These are phyloP conservation scores for Avahi laniger DNA, from an alignment of 2,797 vertebrate species.

Conservation along the genomic window DNA sequence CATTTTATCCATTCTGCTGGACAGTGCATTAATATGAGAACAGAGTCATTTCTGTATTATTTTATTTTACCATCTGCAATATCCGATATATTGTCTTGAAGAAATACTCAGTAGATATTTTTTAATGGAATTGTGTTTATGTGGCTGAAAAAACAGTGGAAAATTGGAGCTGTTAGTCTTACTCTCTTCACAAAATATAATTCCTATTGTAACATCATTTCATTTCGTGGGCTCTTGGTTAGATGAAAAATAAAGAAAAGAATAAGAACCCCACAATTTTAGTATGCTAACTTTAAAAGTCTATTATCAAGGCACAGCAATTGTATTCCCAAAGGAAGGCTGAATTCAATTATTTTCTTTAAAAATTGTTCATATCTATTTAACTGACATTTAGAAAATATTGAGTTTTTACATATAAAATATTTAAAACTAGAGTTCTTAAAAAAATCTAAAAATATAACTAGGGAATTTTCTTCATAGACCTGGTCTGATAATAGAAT, in stretches of 20 bases:
- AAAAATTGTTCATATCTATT: neutral
- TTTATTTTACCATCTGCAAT: neutral
- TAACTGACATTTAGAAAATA: neutral
- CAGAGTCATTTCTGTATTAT: neutral
- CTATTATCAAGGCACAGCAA: neutral
- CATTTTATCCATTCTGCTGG: neutral
- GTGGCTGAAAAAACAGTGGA: neutral
- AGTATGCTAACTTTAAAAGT: neutral
- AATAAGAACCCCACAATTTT: neutral
- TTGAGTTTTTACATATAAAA: slow-evolving; percentile 36
- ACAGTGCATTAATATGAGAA: neutral
- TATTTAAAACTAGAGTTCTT: neutral
- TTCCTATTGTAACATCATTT: neutral
- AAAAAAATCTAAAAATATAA: neutral
- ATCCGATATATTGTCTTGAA: neutral
- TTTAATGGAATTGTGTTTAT: slow-evolving; percentile 1
- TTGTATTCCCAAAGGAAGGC: neutral
- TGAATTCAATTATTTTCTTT: neutral
- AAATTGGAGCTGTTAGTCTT: neutral
- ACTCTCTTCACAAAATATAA: neutral
- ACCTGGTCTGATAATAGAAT: neutral
- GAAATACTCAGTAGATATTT: neutral
- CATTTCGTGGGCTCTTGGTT: neutral
- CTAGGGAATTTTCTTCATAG: neutral
- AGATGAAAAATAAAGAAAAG: slow-evolving; percentile 21